Conservation (phyloP, 2,888 invertebrate genomes). For the Drosophila colorata region DNA sequence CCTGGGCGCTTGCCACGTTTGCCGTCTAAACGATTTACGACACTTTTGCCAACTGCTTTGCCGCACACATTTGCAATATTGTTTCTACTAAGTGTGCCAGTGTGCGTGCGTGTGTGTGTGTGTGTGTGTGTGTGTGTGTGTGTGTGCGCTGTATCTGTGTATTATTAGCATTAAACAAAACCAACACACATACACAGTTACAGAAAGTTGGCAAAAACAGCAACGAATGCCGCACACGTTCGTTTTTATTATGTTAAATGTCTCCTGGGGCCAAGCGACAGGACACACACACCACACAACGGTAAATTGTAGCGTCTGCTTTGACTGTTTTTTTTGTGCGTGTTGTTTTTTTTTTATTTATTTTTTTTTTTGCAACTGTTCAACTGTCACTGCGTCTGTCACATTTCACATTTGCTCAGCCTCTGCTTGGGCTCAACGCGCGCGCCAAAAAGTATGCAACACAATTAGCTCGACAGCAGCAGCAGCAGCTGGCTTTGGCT, state of each 20-base stretch:
- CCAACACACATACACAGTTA: conserved; percentile 35
- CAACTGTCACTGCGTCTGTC: conserved; percentile 78
- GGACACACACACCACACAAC: conserved; percentile 42
- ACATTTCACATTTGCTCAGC: conserved; percentile 69
- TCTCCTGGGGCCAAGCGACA: conserved; percentile 73
- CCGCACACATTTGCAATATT: conserved; percentile 75
- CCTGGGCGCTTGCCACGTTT: conserved; percentile 65
- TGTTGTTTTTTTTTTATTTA: too few relatives aligned
- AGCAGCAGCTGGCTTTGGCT: not conserved
- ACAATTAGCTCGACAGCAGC: conserved; percentile 29
- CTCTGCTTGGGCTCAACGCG: conserved; percentile 32
- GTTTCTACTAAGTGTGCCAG: conserved; percentile 55
- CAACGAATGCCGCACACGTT: conserved; percentile 76
- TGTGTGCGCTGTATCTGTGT: conserved; percentile 44
- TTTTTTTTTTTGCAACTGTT: conserved; percentile 54
- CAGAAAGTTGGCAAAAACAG: conserved; percentile 60
- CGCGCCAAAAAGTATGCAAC: conserved; percentile 78
- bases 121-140: conserved; percentile 20
- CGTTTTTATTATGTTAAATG: conserved; percentile 81
- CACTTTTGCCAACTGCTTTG: conserved; percentile 78
- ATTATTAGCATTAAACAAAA: conserved; percentile 74
- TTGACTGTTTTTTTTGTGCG: conserved; percentile 34
- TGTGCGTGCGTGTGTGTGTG: conserved; percentile 18
- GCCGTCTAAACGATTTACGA: conserved; percentile 81
- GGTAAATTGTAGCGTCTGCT: conserved; percentile 49